Conservation (phyloP, 1,140 invertebrate genomes). For the Drosophila sulfurigaster region DNA sequence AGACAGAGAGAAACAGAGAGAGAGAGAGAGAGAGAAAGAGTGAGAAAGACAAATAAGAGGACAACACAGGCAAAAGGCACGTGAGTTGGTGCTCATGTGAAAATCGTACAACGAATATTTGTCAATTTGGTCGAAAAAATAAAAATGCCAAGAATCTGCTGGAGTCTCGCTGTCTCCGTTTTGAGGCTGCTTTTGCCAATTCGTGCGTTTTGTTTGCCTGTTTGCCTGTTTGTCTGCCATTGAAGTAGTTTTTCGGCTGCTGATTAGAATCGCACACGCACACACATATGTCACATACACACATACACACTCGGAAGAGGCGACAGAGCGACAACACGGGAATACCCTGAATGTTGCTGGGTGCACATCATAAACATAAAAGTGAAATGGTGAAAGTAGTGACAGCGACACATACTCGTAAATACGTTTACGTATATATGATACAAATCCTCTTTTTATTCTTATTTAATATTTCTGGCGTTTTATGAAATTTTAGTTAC, state of each 20-base stretch:
- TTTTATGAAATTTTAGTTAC: conserved; percentile 78
- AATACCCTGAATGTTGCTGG: conserved; percentile 31
- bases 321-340: conserved; percentile 11
- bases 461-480: conserved; percentile 77
- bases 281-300: conserved; percentile 36
- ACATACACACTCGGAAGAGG: conserved; percentile 3
- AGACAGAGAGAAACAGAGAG: not conserved
- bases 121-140: conserved; percentile 44
- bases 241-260: conserved; percentile 54
- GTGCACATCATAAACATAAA: conserved; percentile 62
- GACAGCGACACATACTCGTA: conserved; percentile 56
- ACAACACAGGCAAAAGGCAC: conserved; percentile 1
- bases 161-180: conserved; percentile 11
- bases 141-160: not conserved
- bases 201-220: conserved; percentile 67
- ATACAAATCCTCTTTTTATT: conserved; percentile 68
- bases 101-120: conserved; percentile 50
- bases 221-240: conserved; percentile 53
- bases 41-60: no score
- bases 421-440: conserved; percentile 65
- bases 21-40: no score
- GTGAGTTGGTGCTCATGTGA: not conserved
- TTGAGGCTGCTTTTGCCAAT: conserved; percentile 48
- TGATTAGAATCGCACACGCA: conserved; percentile 71
- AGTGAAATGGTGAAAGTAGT: conserved; percentile 60